Percentiles rank a stretch among this genome's conserved stretches.
These are phyloP conservation scores for Muricea muricata DNA, from an alignment of 92 coral and sea anemone species.

Conservation along the genomic window DNA sequence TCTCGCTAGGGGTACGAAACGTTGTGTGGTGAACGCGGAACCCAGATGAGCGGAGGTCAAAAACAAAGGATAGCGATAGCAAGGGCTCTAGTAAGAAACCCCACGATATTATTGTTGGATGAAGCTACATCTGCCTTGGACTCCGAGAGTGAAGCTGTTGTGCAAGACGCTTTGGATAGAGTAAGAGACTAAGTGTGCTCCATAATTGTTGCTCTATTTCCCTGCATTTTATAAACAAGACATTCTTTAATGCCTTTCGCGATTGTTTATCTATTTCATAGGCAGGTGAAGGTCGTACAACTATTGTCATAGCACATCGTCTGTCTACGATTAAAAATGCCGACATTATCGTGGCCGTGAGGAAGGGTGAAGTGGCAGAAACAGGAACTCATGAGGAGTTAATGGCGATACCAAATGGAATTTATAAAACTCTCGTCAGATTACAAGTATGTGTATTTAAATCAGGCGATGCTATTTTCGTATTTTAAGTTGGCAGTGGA, in stretches of 20 bases:
- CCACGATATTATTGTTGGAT: constrained; percentile 31
- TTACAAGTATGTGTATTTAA: constrained; percentile 69
- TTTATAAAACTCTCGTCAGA: constrained; percentile 85
- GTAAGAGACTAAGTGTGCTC: not conserved
- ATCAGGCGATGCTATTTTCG: too few species aligned
- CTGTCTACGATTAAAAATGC: constrained; percentile 90
- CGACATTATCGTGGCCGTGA: constrained; percentile 81
- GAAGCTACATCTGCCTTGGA: constrained; percentile 46
- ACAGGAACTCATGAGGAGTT: constrained; percentile 83
- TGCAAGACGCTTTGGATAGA: constrained; percentile 23
- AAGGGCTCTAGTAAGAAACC: constrained; percentile 16
- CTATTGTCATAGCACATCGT: constrained; percentile 72
- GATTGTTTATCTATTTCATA: not conserved
- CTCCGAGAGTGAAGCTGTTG: constrained; percentile 31
- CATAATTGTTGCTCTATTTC: too few species aligned
- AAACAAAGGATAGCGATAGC: constrained; percentile 46
- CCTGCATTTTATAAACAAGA: too few species aligned
- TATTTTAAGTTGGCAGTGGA: not conserved
- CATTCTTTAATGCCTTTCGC: not conserved
- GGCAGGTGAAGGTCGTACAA: constrained; percentile 33
- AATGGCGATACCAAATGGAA: constrained; percentile 75
- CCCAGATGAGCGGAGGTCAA: constrained; percentile 31
- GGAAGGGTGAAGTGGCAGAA: constrained; percentile 85
- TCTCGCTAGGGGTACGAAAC: constrained; percentile 19
- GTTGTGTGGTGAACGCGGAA: constrained; percentile 24